Percentiles rank a stretch among this genome's conserved stretches.
Conservation (phyloP, 1,140 invertebrate species). For the Drosophila willistoni region DNA sequence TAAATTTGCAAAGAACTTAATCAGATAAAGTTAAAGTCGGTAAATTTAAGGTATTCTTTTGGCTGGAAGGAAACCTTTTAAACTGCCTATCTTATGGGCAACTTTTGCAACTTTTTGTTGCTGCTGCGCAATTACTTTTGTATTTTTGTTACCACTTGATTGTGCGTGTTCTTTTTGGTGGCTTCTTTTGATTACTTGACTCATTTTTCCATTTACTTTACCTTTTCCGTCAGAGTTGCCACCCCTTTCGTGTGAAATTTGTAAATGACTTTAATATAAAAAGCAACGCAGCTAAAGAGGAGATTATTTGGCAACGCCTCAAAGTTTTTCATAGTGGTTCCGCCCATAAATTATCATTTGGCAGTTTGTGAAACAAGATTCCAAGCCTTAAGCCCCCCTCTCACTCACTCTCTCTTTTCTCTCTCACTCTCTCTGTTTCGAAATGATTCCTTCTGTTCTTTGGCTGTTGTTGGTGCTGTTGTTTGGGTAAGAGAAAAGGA, state of each 20-base stretch:
- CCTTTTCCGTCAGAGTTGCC: slow-evolving; percentile 1
- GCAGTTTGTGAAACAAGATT: slow-evolving; percentile 54
- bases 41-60: too few species aligned
- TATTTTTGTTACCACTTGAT: slow-evolving; percentile 7
- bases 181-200: slow-evolving; percentile 12
- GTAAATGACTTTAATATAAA: slow-evolving; percentile 8
- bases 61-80: too few species aligned
- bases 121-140: background rate
- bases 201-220: slow-evolving; percentile 1
- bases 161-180: background rate
- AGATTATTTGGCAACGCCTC: slow-evolving; percentile 68
- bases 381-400: slow-evolving; percentile 20
- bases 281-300: background rate
- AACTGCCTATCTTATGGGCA: too few species aligned
- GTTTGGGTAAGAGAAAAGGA: slow-evolving; percentile 19
- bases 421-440: slow-evolving; percentile 23
- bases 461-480: too few species aligned
- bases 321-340: slow-evolving; percentile 61
- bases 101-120: too few species aligned
- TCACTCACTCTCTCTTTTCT: background rate
- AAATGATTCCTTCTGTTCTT: slow-evolving; percentile 28
- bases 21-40: too few species aligned
- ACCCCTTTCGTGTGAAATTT: background rate
- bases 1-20: too few species aligned
- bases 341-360: slow-evolving; percentile 79